phyloP scores from a whole-genome alignment of 2,797 vertebrate species.

The Apogon hyalosoma region DNA sequence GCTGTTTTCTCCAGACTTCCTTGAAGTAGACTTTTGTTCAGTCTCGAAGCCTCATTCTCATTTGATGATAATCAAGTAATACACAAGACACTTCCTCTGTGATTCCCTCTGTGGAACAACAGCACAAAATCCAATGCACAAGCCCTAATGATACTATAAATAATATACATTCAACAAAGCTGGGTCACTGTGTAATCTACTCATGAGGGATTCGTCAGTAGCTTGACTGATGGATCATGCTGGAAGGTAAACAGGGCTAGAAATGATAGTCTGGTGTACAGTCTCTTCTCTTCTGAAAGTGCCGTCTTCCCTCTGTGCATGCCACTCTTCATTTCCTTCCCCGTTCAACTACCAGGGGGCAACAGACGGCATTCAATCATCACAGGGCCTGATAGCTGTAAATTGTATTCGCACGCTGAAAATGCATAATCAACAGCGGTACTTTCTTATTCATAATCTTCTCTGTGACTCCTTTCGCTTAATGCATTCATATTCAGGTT shows the following conservation, averaged over 20 bases:
- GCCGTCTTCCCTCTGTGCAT: conserved; percentile 46
- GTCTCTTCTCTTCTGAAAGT: conserved; percentile 54
- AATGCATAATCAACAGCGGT: conserved; percentile 78
- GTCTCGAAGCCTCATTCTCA: conserved; percentile 54
- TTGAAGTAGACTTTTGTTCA: conserved; percentile 63
- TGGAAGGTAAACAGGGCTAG: conserved; percentile 73
- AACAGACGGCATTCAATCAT: conserved; percentile 76
- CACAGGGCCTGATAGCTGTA: conserved; percentile 75
- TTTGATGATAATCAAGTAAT: conserved; percentile 77
- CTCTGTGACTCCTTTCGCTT: conserved; percentile 64
- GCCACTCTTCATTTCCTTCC: conserved; percentile 70
- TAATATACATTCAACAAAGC: conserved; percentile 69
- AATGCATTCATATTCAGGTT: conserved; percentile 70
- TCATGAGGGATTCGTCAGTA: conserved; percentile 70
- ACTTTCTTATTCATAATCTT: conserved; percentile 79
- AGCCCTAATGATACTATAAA: conserved; percentile 73
- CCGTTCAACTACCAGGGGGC: conserved; percentile 71
- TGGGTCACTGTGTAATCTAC: conserved; percentile 68
- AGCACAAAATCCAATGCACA: conserved; percentile 66
- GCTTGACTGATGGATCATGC: conserved; percentile 75
- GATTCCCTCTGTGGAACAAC: conserved; percentile 55
- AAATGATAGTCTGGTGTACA: conserved; percentile 61
- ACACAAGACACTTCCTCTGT: conserved; percentile 62
- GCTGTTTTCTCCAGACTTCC: conserved; percentile 54
- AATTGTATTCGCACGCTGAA: conserved; percentile 72